Evolutionary conservation across 2,888 invertebrate species (phyloP).

Genomic region (Drosophila neoperkinsi): DNA sequence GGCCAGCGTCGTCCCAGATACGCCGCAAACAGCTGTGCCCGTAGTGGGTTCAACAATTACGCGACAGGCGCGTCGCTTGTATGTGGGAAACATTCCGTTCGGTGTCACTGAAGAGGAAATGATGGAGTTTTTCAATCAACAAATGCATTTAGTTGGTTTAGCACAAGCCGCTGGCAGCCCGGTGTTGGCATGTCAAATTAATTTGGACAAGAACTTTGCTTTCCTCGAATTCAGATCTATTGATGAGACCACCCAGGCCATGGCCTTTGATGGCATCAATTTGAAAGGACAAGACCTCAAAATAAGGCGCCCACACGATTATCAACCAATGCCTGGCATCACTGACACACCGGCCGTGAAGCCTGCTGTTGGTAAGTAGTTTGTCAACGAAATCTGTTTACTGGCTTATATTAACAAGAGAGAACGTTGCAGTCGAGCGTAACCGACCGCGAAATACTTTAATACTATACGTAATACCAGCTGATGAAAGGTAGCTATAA

Average conservation of each 20-base stretch:
- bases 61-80: slow-evolving; percentile 95
- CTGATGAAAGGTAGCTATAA: too few relatives aligned
- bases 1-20: slow-evolving; percentile 95
- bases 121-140: slow-evolving; percentile 99
- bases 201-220: slow-evolving; percentile 99
- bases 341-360: slow-evolving; percentile 95
- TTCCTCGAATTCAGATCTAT: slow-evolving; percentile 98
- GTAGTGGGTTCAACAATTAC: slow-evolving; percentile 99
- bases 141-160: slow-evolving; percentile 98
- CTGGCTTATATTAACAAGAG: neutral
- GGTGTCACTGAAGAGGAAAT: slow-evolving; percentile 99
- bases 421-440: neutral
- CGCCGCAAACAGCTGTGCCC: slow-evolving; percentile 97
- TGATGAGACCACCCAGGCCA: slow-evolving; percentile 99
- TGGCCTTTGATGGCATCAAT: slow-evolving; percentile 99
- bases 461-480: too few relatives aligned
- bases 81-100: slow-evolving; percentile 99
- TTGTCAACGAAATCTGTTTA: neutral
- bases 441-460: too few relatives aligned
- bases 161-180: slow-evolving; percentile 99
- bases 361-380: slow-evolving; percentile 89
- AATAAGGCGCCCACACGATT: slow-evolving; percentile 98
- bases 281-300: slow-evolving; percentile 99
- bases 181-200: slow-evolving; percentile 98
- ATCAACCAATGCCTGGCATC: slow-evolving; percentile 99